phyloP scores from a whole-genome alignment of 1,140 invertebrate species.

The Rhopalosiphum padi region DNA sequence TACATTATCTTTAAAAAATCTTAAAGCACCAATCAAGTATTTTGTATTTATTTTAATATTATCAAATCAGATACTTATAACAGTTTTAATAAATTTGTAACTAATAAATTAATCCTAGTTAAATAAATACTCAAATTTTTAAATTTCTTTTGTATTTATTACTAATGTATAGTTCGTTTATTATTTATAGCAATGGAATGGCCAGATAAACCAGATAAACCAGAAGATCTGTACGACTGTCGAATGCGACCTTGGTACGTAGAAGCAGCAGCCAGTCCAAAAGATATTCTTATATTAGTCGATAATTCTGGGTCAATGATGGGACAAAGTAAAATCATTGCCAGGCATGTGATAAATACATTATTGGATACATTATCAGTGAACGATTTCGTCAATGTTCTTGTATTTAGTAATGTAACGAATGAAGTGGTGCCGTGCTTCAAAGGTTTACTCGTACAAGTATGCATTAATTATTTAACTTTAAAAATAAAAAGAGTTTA shows the following conservation, averaged over 20 bases:
- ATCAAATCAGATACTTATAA: background rate
- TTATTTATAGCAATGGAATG: conserved; percentile 71
- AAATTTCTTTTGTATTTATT: background rate
- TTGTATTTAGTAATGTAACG: conserved; percentile 82
- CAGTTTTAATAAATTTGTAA: background rate
- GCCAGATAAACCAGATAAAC: conserved; percentile 65
- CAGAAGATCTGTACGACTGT: conserved; percentile 87
- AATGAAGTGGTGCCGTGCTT: conserved; percentile 87
- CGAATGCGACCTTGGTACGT: conserved; percentile 93
- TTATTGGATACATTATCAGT: conserved; percentile 97
- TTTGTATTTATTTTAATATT: background rate
- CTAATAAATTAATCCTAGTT: background rate
- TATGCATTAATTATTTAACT: conserved; percentile 63
- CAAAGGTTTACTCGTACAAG: conserved; percentile 82
- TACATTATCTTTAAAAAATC: background rate
- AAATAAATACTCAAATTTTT: background rate
- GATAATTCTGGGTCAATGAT: conserved; percentile 98
- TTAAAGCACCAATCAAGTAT: background rate
- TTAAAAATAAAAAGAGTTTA: background rate
- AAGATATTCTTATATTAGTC: conserved; percentile 91
- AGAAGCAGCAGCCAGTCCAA: conserved; percentile 94
- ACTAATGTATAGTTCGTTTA: background rate
- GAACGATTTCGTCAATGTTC: conserved; percentile 98
- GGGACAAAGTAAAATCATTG: conserved; percentile 90
- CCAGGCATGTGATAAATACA: conserved; percentile 90